These are phyloP conservation scores for Neuroterus valhalla DNA, from an alignment of 1,140 invertebrate genomes.

Conservation along the genomic window DNA sequence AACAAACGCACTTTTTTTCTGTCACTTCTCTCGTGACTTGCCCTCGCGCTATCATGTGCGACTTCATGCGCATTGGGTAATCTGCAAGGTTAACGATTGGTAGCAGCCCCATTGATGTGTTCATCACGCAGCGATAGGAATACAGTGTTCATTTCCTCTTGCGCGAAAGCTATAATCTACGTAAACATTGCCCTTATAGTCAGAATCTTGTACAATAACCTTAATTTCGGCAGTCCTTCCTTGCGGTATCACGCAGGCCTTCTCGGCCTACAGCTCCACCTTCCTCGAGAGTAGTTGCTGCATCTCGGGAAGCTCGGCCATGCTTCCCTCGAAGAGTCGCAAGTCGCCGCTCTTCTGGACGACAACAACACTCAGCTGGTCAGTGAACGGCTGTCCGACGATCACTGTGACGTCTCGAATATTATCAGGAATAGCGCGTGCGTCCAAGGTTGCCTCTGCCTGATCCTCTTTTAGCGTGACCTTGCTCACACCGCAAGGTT, in stretches of 20 bases:
- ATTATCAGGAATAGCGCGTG: too few relatives aligned
- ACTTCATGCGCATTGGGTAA: conserved; percentile 7
- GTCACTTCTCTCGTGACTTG: background rate
- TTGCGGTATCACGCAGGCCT: conserved; percentile 27
- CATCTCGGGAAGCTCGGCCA: background rate
- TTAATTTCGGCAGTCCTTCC: conserved; percentile 28
- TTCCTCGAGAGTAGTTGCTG: background rate
- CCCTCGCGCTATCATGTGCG: background rate
- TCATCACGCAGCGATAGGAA: conserved; percentile 21
- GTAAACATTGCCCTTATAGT: conserved; percentile 32
- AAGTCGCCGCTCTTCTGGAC: conserved; percentile 9
- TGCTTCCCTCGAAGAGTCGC: conserved; percentile 7
- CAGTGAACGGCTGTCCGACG: conserved; percentile 8
- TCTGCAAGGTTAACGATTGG: conserved; percentile 29
- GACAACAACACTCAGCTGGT: background rate
- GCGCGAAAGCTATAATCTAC: conserved; percentile 34
- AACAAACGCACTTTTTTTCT: conserved; percentile 20
- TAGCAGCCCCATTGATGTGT: conserved; percentile 23
- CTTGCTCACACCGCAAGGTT: too few relatives aligned
- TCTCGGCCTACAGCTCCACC: conserved; percentile 4
- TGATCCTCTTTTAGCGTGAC: too few relatives aligned
- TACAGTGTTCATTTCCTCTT: conserved; percentile 37
- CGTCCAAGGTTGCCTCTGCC: too few relatives aligned
- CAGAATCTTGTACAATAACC: conserved; percentile 17
- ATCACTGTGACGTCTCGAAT: conserved; percentile 5